Base-by-base conservation (phyloP, 2,113 vertebrate species). In the Motacilla tschutschensis region DNA sequence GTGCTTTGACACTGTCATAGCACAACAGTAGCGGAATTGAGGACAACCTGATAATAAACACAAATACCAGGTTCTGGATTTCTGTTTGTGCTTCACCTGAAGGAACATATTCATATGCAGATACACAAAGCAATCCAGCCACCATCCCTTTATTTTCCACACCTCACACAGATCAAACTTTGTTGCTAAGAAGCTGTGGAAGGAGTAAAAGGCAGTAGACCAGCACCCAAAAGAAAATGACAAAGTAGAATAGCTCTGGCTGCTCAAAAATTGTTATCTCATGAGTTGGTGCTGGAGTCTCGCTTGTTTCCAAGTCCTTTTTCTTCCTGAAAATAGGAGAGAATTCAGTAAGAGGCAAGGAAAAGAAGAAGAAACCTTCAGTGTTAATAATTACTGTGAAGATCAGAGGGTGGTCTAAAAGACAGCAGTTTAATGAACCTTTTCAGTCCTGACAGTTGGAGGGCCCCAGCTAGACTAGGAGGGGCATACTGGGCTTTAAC, bases 201-300 rank as follows among this genome's bases (percentile, higher is more conserved):
- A 99, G 96, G 64, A 99, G 95, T 93, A 98, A 95, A 71, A 98
- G 93, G 94, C 98, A 99, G 95, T 99, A 99, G 57, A 98, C 95
- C 74, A 98, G 94, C 64, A 98, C 93, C 99, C 99, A 99, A 84
- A 98, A 96, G 88, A 98, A 96, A 84, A 99, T 91, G n/a, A 98
- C 92, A 50, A 98, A 96, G 71, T 97, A 97, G 40, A 98, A 95
- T 89, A 93, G 28, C 16, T 99, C 98, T 7, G 96, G 95, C 75
- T 96, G 96, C 70, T 96, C 95, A 36, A 81, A 84, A 8, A 80
- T 59, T 0, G 82, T 88, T 2, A 95, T 41, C 47, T 79, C 79
- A 8, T n/a, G 53, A 59, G 48, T 44, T 75, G 79, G 33, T 63
- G 18, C 24, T 35, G 76, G 41, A 75, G 48, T 75, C 47, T 89